A percentile compares a stretch with the other conserved stretches of the same genome.
Conservation (phyloP, 2,797 vertebrate genomes). For the Poecilia picta region DNA sequence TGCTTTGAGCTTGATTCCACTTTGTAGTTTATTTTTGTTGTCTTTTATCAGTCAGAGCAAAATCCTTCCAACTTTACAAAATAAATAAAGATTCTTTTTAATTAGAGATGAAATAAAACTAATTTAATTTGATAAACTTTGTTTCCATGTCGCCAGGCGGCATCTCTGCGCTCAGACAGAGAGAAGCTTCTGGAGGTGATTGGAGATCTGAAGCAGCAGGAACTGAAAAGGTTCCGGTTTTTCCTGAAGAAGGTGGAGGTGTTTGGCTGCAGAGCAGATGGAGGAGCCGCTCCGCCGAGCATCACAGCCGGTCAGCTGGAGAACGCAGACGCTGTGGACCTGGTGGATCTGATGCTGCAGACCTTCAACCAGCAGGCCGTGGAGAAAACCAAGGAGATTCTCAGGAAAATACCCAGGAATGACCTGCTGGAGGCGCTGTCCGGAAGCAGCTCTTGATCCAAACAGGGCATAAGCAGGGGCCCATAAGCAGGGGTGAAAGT, state of each 20-base stretch:
- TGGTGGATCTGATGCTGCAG: constrained; percentile 8
- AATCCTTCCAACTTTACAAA: neutral
- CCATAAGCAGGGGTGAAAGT: too few relatives aligned
- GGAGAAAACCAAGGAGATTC: neutral
- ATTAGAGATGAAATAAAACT: neutral
- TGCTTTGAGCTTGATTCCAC: neutral
- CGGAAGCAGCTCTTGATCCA: neutral
- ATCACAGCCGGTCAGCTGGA: constrained; percentile 1
- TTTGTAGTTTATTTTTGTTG: neutral
- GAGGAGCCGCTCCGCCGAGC: neutral
- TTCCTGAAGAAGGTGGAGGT: neutral
- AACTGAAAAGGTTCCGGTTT: neutral
- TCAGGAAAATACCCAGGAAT: constrained; percentile 5
- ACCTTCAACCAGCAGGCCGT: neutral
- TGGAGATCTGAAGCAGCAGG: neutral
- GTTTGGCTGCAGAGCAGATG: neutral
- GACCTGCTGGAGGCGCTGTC: neutral
- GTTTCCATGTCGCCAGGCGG: neutral
- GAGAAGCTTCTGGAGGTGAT: neutral
- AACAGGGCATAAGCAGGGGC: neutral
- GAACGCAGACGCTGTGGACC: neutral
- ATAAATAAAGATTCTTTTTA: neutral
- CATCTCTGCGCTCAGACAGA: neutral
- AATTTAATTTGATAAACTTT: neutral
- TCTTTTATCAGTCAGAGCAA: neutral